A percentile compares a stretch with the other conserved stretches of the same genome.
These are phyloP conservation scores for Chrysolophus pictus DNA, from an alignment of 2,797 vertebrate species.

Conservation along the genomic window DNA sequence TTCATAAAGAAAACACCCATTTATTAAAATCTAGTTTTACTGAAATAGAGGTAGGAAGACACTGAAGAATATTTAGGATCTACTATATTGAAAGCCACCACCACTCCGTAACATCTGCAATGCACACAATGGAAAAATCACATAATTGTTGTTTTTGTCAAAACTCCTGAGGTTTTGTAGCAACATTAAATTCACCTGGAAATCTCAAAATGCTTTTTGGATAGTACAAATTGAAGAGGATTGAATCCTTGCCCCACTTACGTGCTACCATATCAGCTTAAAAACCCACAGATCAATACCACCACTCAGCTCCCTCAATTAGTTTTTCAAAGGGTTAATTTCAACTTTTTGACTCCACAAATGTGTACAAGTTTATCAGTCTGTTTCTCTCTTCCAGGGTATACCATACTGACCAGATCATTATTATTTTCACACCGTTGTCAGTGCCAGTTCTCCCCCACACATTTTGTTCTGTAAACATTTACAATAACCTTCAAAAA, in stretches of 20 bases:
- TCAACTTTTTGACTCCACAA: not conserved
- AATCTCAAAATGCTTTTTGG: not conserved
- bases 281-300: not conserved
- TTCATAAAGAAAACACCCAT: not conserved
- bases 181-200: not conserved
- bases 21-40: not conserved
- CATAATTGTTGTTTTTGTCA: not conserved
- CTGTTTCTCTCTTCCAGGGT: not conserved
- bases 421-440: not conserved
- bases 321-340: not conserved
- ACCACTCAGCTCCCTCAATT: not conserved
- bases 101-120: not conserved
- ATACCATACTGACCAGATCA: not conserved
- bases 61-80: not conserved
- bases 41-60: not conserved
- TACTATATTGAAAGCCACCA: not conserved
- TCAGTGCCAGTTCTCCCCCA: not conserved
- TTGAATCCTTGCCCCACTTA: not conserved
- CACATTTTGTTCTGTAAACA: not conserved
- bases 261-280: not conserved
- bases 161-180: not conserved
- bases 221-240: not conserved
- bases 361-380: not conserved
- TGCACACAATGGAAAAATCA: not conserved
- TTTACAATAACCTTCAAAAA: not conserved